A percentile compares a stretch with the other conserved stretches of the same genome.
These are phyloP conservation scores for Hedychridium roseum DNA, from an alignment of 2,888 invertebrate species.

Conservation along the genomic window DNA sequence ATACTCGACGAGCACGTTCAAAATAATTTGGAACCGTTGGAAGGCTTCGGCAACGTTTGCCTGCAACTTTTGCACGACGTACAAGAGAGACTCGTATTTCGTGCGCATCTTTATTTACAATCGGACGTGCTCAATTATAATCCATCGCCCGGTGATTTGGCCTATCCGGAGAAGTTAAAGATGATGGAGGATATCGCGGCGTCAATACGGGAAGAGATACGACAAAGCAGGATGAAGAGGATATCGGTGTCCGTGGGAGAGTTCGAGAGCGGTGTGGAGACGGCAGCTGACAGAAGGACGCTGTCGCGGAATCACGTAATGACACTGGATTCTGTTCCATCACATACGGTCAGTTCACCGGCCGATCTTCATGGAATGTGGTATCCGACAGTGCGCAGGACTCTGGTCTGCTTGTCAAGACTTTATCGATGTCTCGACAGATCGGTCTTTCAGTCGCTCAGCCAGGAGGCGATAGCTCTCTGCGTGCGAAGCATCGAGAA, in stretches of 20 bases:
- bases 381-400: constrained; percentile 97
- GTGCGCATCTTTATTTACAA: constrained; percentile 92
- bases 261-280: constrained; percentile 42
- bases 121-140: constrained; percentile 88
- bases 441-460: constrained; percentile 94
- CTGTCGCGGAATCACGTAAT: constrained; percentile 49
- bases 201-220: constrained; percentile 55
- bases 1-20: constrained; percentile 92
- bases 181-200: constrained; percentile 88
- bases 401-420: constrained; percentile 92
- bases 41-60: constrained; percentile 80
- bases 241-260: constrained; percentile 53
- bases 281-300: no score
- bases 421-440: constrained; percentile 92
- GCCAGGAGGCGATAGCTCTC: constrained; percentile 92
- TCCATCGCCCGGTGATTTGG: constrained; percentile 94
- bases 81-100: constrained; percentile 94
- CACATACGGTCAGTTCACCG: constrained; percentile 74
- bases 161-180: constrained; percentile 95
- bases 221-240: constrained; percentile 53
- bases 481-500: constrained; percentile 90
- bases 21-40: constrained; percentile 77
- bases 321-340: constrained; percentile 52
- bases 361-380: constrained; percentile 99
- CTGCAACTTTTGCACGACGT: constrained; percentile 90